Base-by-base conservation (phyloP, 2,888 invertebrate genomes). In the Dryomyza anilis region DNA sequence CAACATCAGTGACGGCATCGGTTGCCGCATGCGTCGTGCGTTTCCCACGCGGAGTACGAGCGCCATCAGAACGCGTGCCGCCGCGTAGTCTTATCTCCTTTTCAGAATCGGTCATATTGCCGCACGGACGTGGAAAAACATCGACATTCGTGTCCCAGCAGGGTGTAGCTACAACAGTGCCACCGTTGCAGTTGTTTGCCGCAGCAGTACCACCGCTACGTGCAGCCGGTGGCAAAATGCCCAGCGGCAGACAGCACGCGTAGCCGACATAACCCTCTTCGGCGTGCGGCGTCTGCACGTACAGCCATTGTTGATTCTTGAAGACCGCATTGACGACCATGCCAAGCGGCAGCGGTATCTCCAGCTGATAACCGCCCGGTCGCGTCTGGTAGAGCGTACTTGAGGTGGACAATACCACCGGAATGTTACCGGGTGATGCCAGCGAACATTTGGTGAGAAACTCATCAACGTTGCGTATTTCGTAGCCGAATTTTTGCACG, bases 241-340 rank as follows among this genome's bases (percentile, higher is more conserved):
- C 93, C 58, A 94, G 81, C 1, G 93, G 93, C 68, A 93, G 79
- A 77, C 93, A 93, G 2, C 91, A 89, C 16, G 88, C 86, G 70
- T 92, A 93, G 68, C 89, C 86, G 23, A 94, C 90, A 74, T 93
- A 94, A 0, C 94, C 94, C 79, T 93, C 93, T 71, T 92, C 90
- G 0, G 90, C 92, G 72, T 93, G 94, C 2, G 93, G 92, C 1
- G 93, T 94, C 81, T 93, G 93, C 19, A 91, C 92, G 76, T 93
- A 94, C 39, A 94, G 82, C 94, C 94, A 94, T 74, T 89, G 89
- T 73, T 92, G 89, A 76, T 92, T 93, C 81, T 93, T 93, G 81
- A 93, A 94, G 27, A 94, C 91, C 0, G 93, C 93, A 79, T 94
- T 94, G 12, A 94, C 93, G 3, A 94, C 93, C 81, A 93, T 93